phyloP scores from a whole-genome alignment of 2,888 invertebrate species.

The Linyphia triangularis region DNA sequence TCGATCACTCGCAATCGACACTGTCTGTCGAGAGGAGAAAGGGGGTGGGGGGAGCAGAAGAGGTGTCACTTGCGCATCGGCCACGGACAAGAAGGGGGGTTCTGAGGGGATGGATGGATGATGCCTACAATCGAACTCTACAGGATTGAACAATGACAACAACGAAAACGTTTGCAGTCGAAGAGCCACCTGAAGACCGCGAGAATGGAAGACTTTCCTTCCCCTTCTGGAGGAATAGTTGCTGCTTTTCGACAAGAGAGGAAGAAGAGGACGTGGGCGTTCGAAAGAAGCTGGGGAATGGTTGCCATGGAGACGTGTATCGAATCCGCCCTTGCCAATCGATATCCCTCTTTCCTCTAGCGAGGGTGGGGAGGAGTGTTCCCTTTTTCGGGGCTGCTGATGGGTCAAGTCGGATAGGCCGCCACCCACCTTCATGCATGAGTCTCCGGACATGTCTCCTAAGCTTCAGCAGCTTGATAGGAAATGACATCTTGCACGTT shows the following conservation, averaged over 20 bases:
- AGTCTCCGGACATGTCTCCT: neutral
- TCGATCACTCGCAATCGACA: slow-evolving; percentile 21
- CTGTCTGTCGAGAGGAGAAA: neutral
- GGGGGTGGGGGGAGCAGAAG: neutral
- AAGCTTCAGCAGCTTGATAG: neutral
- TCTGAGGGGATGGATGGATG: slow-evolving; percentile 7
- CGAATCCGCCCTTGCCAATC: slow-evolving; percentile 55
- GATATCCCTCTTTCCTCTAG: too few species aligned
- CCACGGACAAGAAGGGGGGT: slow-evolving; percentile 18
- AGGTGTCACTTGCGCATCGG: slow-evolving; percentile 61
- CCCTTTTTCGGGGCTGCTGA: slow-evolving; percentile 4
- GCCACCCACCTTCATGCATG: slow-evolving; percentile 40
- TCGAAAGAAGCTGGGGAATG: slow-evolving; percentile 63
- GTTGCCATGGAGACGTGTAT: slow-evolving; percentile 56
- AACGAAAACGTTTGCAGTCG: neutral
- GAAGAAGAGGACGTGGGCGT: slow-evolving; percentile 55
- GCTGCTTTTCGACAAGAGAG: slow-evolving; percentile 7
- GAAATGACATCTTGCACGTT: neutral
- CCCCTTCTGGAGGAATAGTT: neutral
- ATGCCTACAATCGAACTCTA: neutral
- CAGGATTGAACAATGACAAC: neutral
- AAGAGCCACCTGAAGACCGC: neutral
- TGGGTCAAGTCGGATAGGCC: slow-evolving; percentile 42
- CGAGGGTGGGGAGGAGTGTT: neutral
- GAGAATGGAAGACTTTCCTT: neutral